Evolutionary conservation across 2,888 invertebrate genomes (phyloP), one percentile per base, ranked within the genome.

Genomic region (Osmoderma eremita): DNA sequence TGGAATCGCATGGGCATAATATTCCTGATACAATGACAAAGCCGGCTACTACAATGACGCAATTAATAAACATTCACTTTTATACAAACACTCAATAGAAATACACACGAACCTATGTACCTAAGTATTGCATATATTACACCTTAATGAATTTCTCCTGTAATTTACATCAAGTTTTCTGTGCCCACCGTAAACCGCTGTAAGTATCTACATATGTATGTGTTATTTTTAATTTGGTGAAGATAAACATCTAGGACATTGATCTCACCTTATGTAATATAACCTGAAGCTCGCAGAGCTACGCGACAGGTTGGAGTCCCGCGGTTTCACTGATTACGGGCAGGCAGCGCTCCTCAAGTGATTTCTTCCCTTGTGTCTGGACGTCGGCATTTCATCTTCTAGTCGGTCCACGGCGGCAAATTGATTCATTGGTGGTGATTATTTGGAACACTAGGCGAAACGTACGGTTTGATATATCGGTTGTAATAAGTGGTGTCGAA

Each of bases 391-490:
- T 72, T 73, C 68, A 66, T 72, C 71, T 70, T 63, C 20, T 67
- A 70, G 69, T 68, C 72, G 73, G 73, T 73, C 71, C 71, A 72
- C 71, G 69, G 73, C 69, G 67, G 56, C 18, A 71, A 72, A 74
- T 73, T 74, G 74, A 75, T 75, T 73, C 73, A 73, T 74, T 71
- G 71, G 69, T 68, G 71, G 69, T 73, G 72, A 73, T 74, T 73
- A 73, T 72, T 71, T 72, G 71, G 64, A 67, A 67, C 71, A 74
- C 73, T 73, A 75, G 71, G 73, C 71, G 69, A 73, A 75, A 73
- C 71, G 70, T 70, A 71, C 71, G 69, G 36, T 58, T 74, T 70
- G 15, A 61, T 61, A 24, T 45, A n/a, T 30, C 3, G 15, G 30
- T 45, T 61, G 30, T 61, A 61, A 45, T 61, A 48, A 45, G 58